Percentiles rank a stretch among this genome's conserved stretches.
Conservation (phyloP, 2,888 invertebrate genomes). For the Cephalotes varians region DNA sequence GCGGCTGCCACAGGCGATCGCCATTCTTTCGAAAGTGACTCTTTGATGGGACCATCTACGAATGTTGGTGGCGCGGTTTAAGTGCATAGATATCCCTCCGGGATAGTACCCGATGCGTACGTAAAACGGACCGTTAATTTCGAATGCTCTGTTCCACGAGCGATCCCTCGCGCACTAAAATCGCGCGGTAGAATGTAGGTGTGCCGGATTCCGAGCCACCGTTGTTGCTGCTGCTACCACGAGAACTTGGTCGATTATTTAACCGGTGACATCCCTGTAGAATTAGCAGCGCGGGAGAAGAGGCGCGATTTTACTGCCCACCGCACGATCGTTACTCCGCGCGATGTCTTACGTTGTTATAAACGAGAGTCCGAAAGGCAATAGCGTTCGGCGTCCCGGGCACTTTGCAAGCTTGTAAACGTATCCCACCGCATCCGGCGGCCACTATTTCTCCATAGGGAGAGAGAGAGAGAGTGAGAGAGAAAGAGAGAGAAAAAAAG, state of each 20-base stretch:
- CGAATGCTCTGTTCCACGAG: conserved; percentile 17
- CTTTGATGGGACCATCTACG: conserved; percentile 30
- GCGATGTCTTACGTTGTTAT: conserved; percentile 48
- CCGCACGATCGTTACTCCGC: conserved; percentile 34
- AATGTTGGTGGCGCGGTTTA: conserved; percentile 23
- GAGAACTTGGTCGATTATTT: conserved; percentile 38
- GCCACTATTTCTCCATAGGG: conserved; percentile 11
- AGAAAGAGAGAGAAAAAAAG: neutral
- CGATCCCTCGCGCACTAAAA: conserved; percentile 41
- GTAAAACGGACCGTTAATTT: conserved; percentile 51
- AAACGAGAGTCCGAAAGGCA: conserved; percentile 42
- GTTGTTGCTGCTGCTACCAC: neutral
- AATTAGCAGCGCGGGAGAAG: conserved; percentile 40
- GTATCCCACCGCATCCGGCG: conserved; percentile 35
- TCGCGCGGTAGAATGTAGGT: neutral
- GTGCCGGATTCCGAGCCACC: conserved; percentile 21
- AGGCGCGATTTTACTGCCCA: conserved; percentile 45
- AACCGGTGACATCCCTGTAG: conserved; percentile 25
- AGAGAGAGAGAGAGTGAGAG: neutral
- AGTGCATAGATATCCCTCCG: conserved; percentile 26
- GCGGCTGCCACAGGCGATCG: conserved; percentile 4
- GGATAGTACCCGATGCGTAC: conserved; percentile 8
- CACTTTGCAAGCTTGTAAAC: conserved; percentile 53
- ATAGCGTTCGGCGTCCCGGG: conserved; percentile 27
- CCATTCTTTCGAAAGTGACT: conserved; percentile 27